Percentiles rank a stretch among this genome's conserved stretches.
Conservation (phyloP, 1,140 invertebrate genomes). For the Drosophila bifasciata region DNA sequence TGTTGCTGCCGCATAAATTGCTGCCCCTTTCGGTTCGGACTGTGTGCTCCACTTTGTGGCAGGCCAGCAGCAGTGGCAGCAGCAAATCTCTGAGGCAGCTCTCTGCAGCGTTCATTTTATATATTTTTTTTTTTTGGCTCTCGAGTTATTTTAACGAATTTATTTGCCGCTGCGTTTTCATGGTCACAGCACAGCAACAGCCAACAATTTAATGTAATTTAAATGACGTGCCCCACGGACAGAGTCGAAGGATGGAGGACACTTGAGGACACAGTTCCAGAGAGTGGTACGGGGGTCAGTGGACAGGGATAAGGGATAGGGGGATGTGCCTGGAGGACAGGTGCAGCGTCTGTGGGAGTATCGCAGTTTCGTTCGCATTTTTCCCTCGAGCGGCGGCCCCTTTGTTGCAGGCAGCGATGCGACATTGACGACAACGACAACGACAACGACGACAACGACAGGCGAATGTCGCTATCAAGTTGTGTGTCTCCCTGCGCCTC, state of each 20-base stretch:
- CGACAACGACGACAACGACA: constrained; percentile 58
- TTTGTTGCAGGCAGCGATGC: constrained; percentile 60
- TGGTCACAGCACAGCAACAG: constrained; percentile 64
- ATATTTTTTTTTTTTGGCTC: constrained; percentile 56
- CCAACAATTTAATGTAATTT: constrained; percentile 84
- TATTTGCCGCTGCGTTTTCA: constrained; percentile 80
- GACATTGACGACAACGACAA: constrained; percentile 69
- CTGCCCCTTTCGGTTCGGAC: constrained; percentile 50
- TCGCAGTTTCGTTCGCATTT: constrained; percentile 74
- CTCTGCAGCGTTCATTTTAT: constrained; percentile 24
- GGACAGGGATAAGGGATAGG: not conserved
- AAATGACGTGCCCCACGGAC: constrained; percentile 75
- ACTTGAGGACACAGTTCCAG: constrained; percentile 31
- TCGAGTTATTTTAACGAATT: constrained; percentile 83
- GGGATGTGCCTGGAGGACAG: constrained; percentile 30
- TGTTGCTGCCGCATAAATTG: constrained; percentile 70
- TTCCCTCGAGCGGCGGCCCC: constrained; percentile 57
- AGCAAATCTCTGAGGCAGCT: constrained; percentile 61
- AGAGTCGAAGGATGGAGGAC: constrained; percentile 54
- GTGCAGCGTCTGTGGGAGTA: constrained; percentile 72
- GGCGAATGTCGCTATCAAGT: constrained; percentile 78
- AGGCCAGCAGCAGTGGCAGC: constrained; percentile 15
- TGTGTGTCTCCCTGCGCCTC: constrained; percentile 9
- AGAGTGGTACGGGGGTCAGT: constrained; percentile 41
- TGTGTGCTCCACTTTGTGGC: constrained; percentile 66